Evolutionary conservation across 2,888 invertebrate species (phyloP), one percentile per base, ranked within the genome.

Genomic region (Thysanoteuthis rhombus): DNA sequence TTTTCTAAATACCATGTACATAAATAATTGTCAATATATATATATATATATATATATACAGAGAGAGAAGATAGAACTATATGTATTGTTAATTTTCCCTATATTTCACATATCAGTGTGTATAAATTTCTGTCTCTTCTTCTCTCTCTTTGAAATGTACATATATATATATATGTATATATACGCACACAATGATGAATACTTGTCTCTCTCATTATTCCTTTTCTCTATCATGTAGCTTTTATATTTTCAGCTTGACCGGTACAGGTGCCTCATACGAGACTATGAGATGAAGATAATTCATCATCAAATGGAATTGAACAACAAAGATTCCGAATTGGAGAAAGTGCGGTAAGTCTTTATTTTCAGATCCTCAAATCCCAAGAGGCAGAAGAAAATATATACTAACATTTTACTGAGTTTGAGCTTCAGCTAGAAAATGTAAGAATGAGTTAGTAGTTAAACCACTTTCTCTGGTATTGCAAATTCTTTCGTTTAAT

Each of bases 281-380:
- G 42, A 91, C 32, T 91, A 42, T 91, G 91, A 91, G n/a, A 22
- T 91, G 42, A 91, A 42, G 42, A 16, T 39, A 32, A 40, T 42
- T 91, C 91, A 91, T 40, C 42, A 91, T 91, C 40, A 91, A 91
- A 16, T 28, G 4, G 91, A 91, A 91, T 32, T 91, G 39, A 95
- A 96, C 25, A 96, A 95, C 94, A 96, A 96, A 94, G 96, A 96
- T 93, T 94, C 94, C 6, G 96, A 97, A 94, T 93, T 97, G 36
- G 96, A 96, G 94, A 95, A 95, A 38, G 95, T 96, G 93, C 93
- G 95, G 95, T 95, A 93, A 89, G 45, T 45, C 22, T 75, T 36
- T 75, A 75, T 75, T 16, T n/a, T n/a, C 16, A 75, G 36, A 36
- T 16, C 16, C n/a, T 12, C 75, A n/a, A 16, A 16, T n/a, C 12